Evolutionary conservation across 1,140 invertebrate genomes (phyloP).

Genomic region (Hypsibius dujardini): DNA sequence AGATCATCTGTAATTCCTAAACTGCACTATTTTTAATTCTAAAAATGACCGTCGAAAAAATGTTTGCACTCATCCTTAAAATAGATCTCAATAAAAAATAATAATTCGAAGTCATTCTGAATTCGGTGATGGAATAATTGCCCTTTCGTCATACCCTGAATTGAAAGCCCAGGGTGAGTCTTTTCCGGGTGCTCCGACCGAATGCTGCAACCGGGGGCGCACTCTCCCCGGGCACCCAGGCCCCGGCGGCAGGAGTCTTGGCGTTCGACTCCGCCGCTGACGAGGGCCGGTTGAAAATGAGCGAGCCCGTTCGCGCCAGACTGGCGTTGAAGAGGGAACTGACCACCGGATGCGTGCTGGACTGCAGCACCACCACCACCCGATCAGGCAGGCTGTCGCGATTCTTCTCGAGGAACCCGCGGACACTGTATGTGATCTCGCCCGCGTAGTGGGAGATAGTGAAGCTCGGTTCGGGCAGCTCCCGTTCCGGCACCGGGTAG

Average conservation of each 20-base stretch:
- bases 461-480: slow-evolving; percentile 35
- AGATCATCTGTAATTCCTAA: too few species aligned
- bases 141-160: not conserved
- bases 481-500: not conserved
- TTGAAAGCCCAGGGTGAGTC: not conserved
- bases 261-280: not conserved
- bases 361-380: not conserved
- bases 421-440: slow-evolving; percentile 68
- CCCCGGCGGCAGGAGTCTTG: not conserved
- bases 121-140: too few species aligned
- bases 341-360: not conserved
- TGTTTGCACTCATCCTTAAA: too few species aligned
- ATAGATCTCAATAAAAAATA: too few species aligned
- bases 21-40: too few species aligned
- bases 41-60: too few species aligned
- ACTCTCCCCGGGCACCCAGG: not conserved
- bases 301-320: not conserved
- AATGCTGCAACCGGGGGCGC: not conserved
- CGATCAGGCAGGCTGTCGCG: slow-evolving; percentile 28
- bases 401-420: slow-evolving; percentile 95
- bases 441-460: slow-evolving; percentile 86
- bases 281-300: not conserved
- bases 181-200: slow-evolving; percentile 4
- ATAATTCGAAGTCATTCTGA: too few species aligned
- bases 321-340: not conserved